Percentiles rank a stretch among this genome's conserved stretches.
Conservation (phyloP, 2,888 invertebrate genomes). For the Branchipolynoe longqiensis region DNA sequence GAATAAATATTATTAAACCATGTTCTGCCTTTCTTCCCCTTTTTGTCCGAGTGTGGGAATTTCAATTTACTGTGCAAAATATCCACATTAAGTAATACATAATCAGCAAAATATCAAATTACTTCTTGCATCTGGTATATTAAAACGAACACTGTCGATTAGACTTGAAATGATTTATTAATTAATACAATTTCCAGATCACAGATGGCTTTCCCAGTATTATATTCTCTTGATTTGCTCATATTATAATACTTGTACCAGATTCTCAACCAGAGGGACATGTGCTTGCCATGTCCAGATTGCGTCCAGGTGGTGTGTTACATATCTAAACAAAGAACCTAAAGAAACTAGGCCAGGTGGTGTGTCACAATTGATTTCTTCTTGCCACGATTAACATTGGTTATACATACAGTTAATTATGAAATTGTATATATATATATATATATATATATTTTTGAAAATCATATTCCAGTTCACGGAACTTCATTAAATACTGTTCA, state of each 20-base stretch:
- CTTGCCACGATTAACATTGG: background rate
- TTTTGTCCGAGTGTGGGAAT: too few species aligned
- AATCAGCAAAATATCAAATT: too few species aligned
- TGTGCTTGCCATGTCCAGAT: background rate
- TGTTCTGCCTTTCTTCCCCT: too few species aligned
- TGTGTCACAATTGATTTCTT: background rate
- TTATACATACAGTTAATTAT: background rate
- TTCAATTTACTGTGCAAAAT: too few species aligned
- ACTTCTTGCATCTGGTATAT: too few species aligned
- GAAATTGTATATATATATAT: background rate
- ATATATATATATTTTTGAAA: background rate
- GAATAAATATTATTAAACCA: too few species aligned
- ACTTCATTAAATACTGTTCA: slow-evolving; percentile 29
- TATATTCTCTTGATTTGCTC: background rate
- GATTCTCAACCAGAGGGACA: background rate
- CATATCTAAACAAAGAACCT: background rate
- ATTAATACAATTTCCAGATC: slow-evolving; percentile 37
- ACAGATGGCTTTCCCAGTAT: slow-evolving; percentile 38
- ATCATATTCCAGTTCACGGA: background rate
- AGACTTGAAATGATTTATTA: slow-evolving; percentile 17
- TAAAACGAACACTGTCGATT: too few species aligned
- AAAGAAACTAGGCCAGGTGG: background rate
- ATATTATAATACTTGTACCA: background rate
- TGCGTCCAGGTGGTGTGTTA: background rate
- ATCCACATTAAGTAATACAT: too few species aligned